Conservation (phyloP, 92 coral and sea anemone species). For the Bergia sp. region DNA sequence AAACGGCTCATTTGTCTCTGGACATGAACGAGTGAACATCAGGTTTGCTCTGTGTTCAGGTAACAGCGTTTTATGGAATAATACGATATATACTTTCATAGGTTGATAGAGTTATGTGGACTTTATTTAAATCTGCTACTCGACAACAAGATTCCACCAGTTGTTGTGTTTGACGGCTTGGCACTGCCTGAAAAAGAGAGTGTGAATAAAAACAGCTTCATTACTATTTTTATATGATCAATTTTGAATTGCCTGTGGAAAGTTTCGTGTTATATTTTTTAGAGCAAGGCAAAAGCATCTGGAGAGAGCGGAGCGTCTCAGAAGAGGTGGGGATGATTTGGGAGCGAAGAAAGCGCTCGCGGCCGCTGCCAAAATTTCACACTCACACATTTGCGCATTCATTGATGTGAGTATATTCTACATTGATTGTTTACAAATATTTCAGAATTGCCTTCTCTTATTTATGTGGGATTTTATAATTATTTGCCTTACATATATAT, state of each 20-base stretch:
- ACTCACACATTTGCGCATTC: too few relatives aligned
- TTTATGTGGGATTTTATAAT: too few relatives aligned
- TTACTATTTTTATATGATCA: constrained; percentile 6
- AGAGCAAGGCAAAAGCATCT: constrained; percentile 28
- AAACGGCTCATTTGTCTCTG: too few relatives aligned
- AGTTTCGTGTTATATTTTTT: constrained; percentile 19
- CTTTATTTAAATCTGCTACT: constrained; percentile 18
- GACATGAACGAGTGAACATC: too few relatives aligned
- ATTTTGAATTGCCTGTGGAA: constrained; percentile 1
- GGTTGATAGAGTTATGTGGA: constrained; percentile 17
- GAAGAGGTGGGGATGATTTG: neutral
- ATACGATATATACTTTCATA: constrained; percentile 1
- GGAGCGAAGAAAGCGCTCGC: constrained; percentile 4
- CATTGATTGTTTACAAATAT: too few relatives aligned
- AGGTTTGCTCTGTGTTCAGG: too few relatives aligned
- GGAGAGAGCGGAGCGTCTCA: constrained; percentile 13
- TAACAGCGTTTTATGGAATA: too few relatives aligned
- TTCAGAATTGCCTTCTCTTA: too few relatives aligned
- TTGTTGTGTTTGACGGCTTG: constrained; percentile 5
- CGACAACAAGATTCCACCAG: constrained; percentile 25
- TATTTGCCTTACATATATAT: too few relatives aligned
- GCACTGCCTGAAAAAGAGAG: constrained; percentile 1
- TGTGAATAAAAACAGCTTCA: neutral
- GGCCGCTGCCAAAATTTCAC: neutral
- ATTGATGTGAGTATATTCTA: too few relatives aligned